phyloP scores from a whole-genome alignment of 2,888 invertebrate genomes.

The Eupithecia vulgata region DNA sequence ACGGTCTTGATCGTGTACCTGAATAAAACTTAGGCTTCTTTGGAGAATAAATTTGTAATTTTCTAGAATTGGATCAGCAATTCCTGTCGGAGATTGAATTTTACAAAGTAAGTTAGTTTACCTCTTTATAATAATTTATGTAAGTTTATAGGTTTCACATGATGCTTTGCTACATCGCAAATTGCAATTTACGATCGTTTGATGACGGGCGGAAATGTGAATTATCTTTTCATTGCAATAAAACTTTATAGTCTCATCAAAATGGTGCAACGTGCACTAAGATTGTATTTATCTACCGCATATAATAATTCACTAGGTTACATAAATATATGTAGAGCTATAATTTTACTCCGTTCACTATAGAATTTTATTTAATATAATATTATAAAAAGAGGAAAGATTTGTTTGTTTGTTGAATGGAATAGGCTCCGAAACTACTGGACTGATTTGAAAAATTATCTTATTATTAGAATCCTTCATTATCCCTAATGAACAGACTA shows the following conservation, averaged over 20 bases:
- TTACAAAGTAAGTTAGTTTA: background rate
- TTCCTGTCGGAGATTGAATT: background rate
- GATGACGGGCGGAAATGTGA: constrained; percentile 47
- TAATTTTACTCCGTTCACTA: no score
- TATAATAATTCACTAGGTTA: constrained; percentile 5
- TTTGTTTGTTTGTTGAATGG: no score
- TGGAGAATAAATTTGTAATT: no score
- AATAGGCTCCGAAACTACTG: no score
- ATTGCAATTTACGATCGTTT: constrained; percentile 38
- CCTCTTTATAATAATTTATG: background rate
- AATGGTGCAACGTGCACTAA: constrained; percentile 45
- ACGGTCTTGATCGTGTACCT: no score
- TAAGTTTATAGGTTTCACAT: background rate
- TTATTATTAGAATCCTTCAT: no score
- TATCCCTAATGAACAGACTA: no score
- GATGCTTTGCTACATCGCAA: constrained; percentile 44
- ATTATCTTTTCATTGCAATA: constrained; percentile 58
- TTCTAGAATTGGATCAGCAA: no score
- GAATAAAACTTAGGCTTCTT: no score
- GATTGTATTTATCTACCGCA: constrained; percentile 42
- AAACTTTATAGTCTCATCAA: constrained; percentile 63
- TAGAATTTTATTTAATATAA: no score
- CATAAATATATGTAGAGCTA: background rate
- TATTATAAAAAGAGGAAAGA: no score
- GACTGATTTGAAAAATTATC: no score